phyloP scores from a whole-genome alignment of 2,888 invertebrate genomes.

The Rutpela maculata region DNA sequence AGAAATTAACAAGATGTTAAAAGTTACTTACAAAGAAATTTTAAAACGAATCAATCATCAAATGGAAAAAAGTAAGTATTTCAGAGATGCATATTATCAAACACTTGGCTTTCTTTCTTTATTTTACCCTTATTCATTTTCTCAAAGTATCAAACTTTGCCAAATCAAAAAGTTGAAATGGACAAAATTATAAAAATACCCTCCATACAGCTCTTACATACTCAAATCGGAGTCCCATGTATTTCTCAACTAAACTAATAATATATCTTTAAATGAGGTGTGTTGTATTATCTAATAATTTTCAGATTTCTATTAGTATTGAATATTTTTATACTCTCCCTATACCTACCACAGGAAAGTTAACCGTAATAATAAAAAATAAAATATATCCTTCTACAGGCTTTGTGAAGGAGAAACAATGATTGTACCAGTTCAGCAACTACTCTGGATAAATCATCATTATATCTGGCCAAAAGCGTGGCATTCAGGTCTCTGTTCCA shows the following conservation, averaged over 20 bases:
- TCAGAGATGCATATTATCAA: too few relatives aligned
- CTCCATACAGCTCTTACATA: too few relatives aligned
- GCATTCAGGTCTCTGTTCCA: constrained; percentile 71
- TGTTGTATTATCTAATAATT: background rate
- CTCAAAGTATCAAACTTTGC: too few relatives aligned
- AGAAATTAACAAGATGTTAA: too few relatives aligned
- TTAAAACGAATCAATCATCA: too few relatives aligned
- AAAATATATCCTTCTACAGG: constrained; percentile 5
- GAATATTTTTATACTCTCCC: background rate
- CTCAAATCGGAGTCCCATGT: background rate
- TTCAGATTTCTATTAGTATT: background rate
- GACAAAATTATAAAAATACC: too few relatives aligned
- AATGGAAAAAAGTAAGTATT: too few relatives aligned
- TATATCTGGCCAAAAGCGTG: constrained; percentile 70
- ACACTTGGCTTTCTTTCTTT: too few relatives aligned
- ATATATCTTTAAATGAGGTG: background rate
- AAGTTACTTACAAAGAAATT: too few relatives aligned
- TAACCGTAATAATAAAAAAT: constrained; percentile 15
- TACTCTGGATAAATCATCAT: constrained; percentile 72
- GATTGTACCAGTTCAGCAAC: constrained; percentile 71
- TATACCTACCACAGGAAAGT: background rate
- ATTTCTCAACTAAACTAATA: background rate
- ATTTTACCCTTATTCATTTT: too few relatives aligned
- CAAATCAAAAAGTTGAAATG: too few relatives aligned
- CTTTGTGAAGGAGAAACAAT: background rate